Percentiles rank a stretch among this genome's conserved stretches.
phyloP scores from a whole-genome alignment of 2,797 vertebrate species.

The Agapornis canus region DNA sequence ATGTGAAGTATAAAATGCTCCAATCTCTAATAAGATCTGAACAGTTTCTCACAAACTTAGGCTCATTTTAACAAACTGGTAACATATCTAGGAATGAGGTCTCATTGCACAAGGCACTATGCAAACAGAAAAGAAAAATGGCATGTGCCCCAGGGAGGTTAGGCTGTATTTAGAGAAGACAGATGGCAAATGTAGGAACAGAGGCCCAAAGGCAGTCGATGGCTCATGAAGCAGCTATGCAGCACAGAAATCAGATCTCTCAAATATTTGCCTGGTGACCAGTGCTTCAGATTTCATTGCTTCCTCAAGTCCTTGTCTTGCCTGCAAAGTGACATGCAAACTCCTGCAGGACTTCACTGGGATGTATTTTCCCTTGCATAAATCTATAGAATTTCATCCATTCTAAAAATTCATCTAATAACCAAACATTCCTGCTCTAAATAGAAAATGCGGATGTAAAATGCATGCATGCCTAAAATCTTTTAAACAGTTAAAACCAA shows the following conservation, averaged over 20 bases:
- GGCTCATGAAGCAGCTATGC: neutral
- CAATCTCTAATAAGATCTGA: neutral
- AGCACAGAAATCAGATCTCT: conserved; percentile 2
- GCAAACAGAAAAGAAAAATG: neutral
- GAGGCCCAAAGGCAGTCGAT: neutral
- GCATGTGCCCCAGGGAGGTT: neutral
- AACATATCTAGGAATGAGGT: neutral
- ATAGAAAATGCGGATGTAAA: neutral
- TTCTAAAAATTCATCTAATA: neutral
- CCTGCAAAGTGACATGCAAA: neutral
- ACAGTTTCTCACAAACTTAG: neutral
- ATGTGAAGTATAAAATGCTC: neutral
- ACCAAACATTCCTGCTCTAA: neutral
- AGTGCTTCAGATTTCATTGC: neutral
- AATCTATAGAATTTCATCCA: neutral
- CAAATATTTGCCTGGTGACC: conserved; percentile 24
- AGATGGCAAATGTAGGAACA: conserved; percentile 33
- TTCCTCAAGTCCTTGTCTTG: conserved; percentile 1
- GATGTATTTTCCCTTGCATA: neutral
- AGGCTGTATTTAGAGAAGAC: conserved; percentile 25
- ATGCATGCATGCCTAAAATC: neutral
- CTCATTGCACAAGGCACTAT: neutral
- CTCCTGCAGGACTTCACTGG: neutral
- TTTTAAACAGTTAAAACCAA: neutral
- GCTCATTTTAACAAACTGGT: neutral